Evolutionary conservation across 2,888 invertebrate species (phyloP), one percentile per base, ranked within the genome.

Genomic region (Empis livida): DNA sequence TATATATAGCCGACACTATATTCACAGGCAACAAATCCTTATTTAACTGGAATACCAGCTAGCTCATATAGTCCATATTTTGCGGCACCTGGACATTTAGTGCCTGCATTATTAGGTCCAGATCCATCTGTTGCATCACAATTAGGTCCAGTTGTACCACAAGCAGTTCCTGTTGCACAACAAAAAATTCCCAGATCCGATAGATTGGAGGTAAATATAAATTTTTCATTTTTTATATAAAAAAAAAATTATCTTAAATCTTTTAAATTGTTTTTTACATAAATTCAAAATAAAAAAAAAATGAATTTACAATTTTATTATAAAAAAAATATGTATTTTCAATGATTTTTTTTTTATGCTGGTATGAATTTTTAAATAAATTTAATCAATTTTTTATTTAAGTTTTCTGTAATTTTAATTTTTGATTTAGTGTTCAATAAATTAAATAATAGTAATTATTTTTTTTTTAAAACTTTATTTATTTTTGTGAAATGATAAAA

Each of bases 101-200:
- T 91, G 82, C 90, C 89, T 62, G 80, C 88, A 61, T 79, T 91
- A 75, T 82, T 91, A 75, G 86, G 89, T 53, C 89, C 88, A 59
- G 90, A 90, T 74, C 90, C 86, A 54, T 76, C 85, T 62, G 82
- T 82, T 55, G 86, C 82, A 62, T 87, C 87, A 64, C 88, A 86
- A 57, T 76, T 90, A 60, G 86, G 88, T 57, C 69, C 68, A 60
- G 83, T 82, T 62, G 83, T 81, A 71, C 88, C 79, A 71, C 89
- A 88, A 77, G 84, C 82, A 70, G 88, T 79, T 71, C 87, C 75
- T 74, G 89, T 84, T 70, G 86, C 84, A 73, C 85, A 91, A 74
- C 92, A 92, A 77, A 93, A 94, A 77, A 79, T 92, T 79, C 88
- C 89, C 62, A 84, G 93, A 73, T 85, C 91, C 70, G 93, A 93